Evolutionary conservation across 92 coral and sea anemone genomes (phyloP).

Genomic region (Phenganax marumi): DNA sequence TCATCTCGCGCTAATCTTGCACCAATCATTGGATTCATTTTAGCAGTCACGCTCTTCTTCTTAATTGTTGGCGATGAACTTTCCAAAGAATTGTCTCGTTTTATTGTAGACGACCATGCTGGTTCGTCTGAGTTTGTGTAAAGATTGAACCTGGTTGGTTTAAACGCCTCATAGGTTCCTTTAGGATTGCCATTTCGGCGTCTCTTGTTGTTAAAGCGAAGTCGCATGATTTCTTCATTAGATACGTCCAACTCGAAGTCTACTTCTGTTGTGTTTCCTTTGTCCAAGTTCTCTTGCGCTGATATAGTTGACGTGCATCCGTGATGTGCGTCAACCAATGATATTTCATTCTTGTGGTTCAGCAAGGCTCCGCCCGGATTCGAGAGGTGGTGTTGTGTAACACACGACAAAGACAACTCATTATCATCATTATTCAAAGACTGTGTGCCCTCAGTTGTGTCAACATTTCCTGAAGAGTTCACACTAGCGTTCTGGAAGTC

Average conservation of each 20-base stretch:
- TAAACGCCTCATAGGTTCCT: conserved; percentile 39
- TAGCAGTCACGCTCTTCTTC: conserved; percentile 37
- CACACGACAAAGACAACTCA: conserved; percentile 25
- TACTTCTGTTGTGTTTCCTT: conserved; percentile 18
- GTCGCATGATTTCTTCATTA: conserved; percentile 38
- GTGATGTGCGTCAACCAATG: conserved; percentile 31
- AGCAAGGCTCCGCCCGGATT: conserved; percentile 7
- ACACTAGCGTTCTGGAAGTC: neutral
- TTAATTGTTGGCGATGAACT: conserved; percentile 11
- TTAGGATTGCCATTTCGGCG: conserved; percentile 18
- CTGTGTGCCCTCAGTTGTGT: conserved; percentile 3
- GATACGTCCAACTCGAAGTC: neutral
- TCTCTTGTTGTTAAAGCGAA: conserved; percentile 36
- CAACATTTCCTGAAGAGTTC: conserved; percentile 31
- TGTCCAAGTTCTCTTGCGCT: neutral
- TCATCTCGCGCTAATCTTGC: conserved; percentile 32
- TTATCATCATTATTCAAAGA: neutral
- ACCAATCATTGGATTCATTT: conserved; percentile 41
- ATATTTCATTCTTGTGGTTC: conserved; percentile 6
- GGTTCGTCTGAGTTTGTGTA: conserved; percentile 22
- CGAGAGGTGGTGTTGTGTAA: neutral
- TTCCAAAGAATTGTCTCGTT: conserved; percentile 21
- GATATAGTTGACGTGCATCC: conserved; percentile 44
- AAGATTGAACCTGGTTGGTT: conserved; percentile 40
- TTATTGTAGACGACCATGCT: conserved; percentile 4